Base-by-base conservation (phyloP, 2,113 vertebrate species). In the Peromyscus polionotus region DNA sequence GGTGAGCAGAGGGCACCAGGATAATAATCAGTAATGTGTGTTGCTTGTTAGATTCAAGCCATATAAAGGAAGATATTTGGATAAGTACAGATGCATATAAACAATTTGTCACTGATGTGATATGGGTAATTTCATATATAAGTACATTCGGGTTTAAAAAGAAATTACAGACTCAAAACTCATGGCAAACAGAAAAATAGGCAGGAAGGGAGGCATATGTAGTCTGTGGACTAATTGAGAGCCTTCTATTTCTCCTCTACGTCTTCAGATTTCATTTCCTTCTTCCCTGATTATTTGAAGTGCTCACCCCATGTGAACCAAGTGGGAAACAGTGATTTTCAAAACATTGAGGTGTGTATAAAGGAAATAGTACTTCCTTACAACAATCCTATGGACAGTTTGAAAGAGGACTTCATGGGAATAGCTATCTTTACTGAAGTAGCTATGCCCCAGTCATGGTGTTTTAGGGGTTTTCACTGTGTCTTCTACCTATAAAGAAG, bases 11-110 rank as follows among this genome's bases (percentile, higher is more conserved):
- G 39, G 51, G 36, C 54, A 87, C n/a, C 2, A 17, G 26, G 42
- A 67, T 48, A 77, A 91, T 89, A 26, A 89, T 39, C 33, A 48
- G 28, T 81, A 87, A 77, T 95, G 7, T 57, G 81, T 79, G 19
- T 80, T 95, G 36, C 75, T 89, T 91, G 16, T 72, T 95, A 86
- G 24, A 70, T 75, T 57, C 51, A 65, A 88, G 11, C 33, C 61
- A 17, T 24, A 83, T 79, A 95, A 95, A 61, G 54, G 81, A 86
- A 91, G 6, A 67, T 84, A 79, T 85, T 88, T 91, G 54, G 87
- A 68, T 31, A 95, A 88, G 70, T 70, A 59, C 1, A 84, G 3
- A 22, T 28, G 77, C 42, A 67, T 8, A 68, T 24, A 84, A 20
- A 59, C 8, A 80, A 59, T 90, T 92, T 90, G 57, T 68, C 4